Evolutionary conservation across 2,113 vertebrate genomes (phyloP), one percentile per base, ranked within the genome.

Genomic region (Peromyscus leucopus): DNA sequence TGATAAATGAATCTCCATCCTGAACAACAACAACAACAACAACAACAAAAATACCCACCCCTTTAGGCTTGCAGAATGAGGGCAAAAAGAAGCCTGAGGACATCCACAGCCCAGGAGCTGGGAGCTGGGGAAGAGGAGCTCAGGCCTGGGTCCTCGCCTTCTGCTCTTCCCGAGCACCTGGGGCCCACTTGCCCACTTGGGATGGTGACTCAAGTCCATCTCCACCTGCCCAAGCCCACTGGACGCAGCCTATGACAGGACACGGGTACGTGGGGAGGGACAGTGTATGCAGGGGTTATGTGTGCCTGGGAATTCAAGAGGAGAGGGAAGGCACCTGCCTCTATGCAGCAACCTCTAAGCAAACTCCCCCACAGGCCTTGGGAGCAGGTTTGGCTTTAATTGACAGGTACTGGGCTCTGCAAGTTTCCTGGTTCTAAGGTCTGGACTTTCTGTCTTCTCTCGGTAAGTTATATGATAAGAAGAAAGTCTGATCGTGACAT

Each of bases 261-360:
- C 15, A 13, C 0, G 3, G 5, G 17, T 10, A n/a, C 33, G 11
- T 4, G 46, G 16, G 19, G 8, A 24, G 21, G 16, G 31, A 16
- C 2, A 0, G 16, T 21, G 4, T 31, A 24, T 0, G 12, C 6
- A 13, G 6, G 31, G 10, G 36, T 2, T 13, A 16, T 6, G 12
- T 13, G 2, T n/a, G 42, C 72, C 3, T 3, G 0, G 7, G 51
- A 8, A 16, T 48, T 36, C 0, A 2, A 36, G 4, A 11, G 48
- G 22, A 22, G 22, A 48, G 12, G 28, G 3, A 3, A 2, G 9
- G 26, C 31, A 61, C 46, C n/a, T 19, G 55, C 63, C 67, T 74
- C 21, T 39, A 2, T 15, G 3, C 57, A 76, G n/a, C 28, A 72
- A 4, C 42, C 42, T 1, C 46, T 39, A 10, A 12, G 7, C 15